Conservation (phyloP, 2,113 vertebrate species). For the Ivindomyrus marchei region DNA sequence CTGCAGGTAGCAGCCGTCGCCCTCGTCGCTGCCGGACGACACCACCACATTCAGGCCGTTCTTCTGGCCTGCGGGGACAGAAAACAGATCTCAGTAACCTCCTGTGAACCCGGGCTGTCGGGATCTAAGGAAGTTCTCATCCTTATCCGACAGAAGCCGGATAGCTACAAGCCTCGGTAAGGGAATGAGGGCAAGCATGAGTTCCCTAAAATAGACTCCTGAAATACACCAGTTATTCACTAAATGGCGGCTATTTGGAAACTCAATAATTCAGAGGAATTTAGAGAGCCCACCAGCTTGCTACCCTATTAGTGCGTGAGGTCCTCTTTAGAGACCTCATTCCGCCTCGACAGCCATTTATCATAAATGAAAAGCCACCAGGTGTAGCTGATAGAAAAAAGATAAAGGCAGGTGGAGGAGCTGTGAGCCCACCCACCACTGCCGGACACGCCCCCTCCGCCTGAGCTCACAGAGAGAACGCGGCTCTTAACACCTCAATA, state of each 20-base stretch:
- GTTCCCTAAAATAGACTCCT: neutral
- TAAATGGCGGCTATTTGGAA: neutral
- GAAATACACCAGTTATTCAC: constrained; percentile 16
- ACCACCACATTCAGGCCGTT: constrained; percentile 41
- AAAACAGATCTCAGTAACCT: neutral
- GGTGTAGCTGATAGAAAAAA: neutral
- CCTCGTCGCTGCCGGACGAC: constrained; percentile 55
- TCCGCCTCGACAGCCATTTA: neutral
- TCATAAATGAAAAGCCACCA: neutral
- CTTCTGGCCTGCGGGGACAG: constrained; percentile 46
- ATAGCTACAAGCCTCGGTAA: neutral
- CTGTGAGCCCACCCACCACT: neutral
- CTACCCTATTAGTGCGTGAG: neutral
- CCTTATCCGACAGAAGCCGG: neutral
- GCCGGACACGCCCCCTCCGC: neutral
- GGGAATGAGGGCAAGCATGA: neutral
- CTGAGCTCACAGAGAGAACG: neutral
- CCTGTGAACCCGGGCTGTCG: neutral
- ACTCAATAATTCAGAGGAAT: constrained; percentile 18
- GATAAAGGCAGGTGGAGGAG: neutral
- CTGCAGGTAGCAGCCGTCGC: constrained; percentile 82
- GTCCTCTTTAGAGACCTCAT: neutral
- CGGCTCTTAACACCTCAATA: neutral
- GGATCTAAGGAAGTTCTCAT: constrained; percentile 22
- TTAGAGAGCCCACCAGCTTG: neutral